Evolutionary conservation across 1,140 invertebrate species (phyloP).

Genomic region (Leptonema lineaticorne): DNA sequence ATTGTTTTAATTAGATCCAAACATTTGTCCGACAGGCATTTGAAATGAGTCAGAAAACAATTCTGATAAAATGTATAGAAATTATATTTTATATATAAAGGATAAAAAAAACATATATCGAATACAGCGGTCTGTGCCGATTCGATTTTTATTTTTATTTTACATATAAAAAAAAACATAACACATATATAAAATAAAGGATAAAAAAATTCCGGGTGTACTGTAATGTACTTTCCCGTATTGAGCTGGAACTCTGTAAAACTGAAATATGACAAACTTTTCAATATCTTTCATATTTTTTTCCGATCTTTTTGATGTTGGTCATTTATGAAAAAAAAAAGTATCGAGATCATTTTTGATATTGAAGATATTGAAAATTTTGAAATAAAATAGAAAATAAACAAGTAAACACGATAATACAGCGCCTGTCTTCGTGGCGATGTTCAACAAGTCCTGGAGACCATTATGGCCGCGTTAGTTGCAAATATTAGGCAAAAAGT

Average conservation of each 20-base stretch:
- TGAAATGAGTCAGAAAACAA: constrained; percentile 25
- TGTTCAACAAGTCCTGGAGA: constrained; percentile 29
- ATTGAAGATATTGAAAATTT: neutral
- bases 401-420: constrained; percentile 19
- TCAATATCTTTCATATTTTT: neutral
- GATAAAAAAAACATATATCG: neutral
- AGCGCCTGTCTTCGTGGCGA: constrained; percentile 40
- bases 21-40: constrained; percentile 18
- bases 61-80: constrained; percentile 8
- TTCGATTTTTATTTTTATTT: too few species aligned
- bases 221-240: constrained; percentile 39
- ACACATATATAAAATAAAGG: constrained; percentile 4
- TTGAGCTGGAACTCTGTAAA: constrained; percentile 34
- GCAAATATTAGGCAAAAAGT: constrained; percentile 20
- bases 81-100: neutral
- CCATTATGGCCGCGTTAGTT: constrained; percentile 38
- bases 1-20: neutral
- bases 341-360: neutral
- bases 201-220: constrained; percentile 32
- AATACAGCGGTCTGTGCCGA: constrained; percentile 27
- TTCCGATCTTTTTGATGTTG: neutral
- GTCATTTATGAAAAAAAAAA: too few species aligned
- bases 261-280: neutral
- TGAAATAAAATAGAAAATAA: constrained; percentile 11
- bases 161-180: neutral